Conservation (phyloP, 2,888 invertebrate species). For the Mythimna ferrago region DNA sequence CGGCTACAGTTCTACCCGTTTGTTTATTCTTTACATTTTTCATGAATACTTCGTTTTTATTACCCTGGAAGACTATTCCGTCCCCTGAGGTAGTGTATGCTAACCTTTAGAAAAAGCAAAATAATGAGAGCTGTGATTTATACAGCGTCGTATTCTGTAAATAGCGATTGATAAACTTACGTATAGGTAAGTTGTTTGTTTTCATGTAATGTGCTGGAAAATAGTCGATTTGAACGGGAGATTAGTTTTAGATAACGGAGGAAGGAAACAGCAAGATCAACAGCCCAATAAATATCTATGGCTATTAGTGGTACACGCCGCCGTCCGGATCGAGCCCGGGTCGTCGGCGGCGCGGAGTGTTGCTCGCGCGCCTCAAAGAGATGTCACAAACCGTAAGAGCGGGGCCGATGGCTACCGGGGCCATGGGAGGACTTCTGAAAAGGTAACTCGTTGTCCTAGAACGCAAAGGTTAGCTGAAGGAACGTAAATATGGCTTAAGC, state of each 20-base stretch:
- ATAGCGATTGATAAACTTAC: conserved; percentile 33
- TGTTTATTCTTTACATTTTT: conserved; percentile 25
- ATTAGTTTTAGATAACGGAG: not conserved
- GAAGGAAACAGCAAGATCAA: conserved; percentile 15
- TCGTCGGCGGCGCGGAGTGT: no score
- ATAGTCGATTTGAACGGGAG: conserved; percentile 1
- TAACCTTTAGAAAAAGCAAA: conserved; percentile 27
- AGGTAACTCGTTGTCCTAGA: no score
- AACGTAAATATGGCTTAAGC: no score
- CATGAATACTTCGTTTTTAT: conserved; percentile 8
- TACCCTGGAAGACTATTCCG: conserved; percentile 7
- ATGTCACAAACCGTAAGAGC: no score
- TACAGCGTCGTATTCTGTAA: conserved; percentile 18
- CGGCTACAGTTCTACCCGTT: conserved; percentile 16
- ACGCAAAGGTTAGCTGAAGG: no score
- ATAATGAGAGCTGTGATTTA: conserved; percentile 39
- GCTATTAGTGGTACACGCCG: not conserved
- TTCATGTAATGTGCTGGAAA: conserved; percentile 20
- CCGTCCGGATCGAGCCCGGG: no score
- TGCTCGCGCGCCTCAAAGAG: no score
- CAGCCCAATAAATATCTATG: not conserved
- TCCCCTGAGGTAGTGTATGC: conserved; percentile 11
- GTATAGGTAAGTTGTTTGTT: conserved; percentile 28
- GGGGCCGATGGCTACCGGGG: no score
- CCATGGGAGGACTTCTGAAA: no score